phyloP scores from a whole-genome alignment of 2,888 invertebrate genomes.

The Cistogaster globosa region DNA sequence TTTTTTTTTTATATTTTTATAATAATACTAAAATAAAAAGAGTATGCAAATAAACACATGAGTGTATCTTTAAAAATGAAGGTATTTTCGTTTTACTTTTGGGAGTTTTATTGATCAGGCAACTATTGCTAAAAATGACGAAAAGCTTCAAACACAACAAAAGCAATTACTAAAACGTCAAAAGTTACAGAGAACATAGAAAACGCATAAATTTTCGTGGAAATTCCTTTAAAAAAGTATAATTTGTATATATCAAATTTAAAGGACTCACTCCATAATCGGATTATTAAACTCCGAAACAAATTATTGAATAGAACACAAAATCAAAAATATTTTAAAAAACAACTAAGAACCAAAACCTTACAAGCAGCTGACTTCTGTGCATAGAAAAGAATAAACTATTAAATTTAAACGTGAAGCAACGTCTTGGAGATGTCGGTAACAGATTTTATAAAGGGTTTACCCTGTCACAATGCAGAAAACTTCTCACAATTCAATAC shows the following conservation, averaged over 20 bases:
- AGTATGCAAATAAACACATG: too few species aligned
- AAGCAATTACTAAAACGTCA: conserved; percentile 48
- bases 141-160: conserved; percentile 51
- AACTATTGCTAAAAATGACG: neutral
- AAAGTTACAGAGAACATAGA: conserved; percentile 34
- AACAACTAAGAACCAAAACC: neutral
- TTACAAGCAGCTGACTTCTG: neutral
- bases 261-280: neutral
- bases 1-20: too few species aligned
- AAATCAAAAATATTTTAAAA: neutral
- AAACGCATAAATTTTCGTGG: conserved; percentile 38
- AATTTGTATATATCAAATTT: neutral
- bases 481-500: conserved; percentile 96
- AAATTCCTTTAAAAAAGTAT: conserved; percentile 2
- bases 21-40: too few species aligned
- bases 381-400: neutral
- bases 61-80: neutral
- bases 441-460: conserved; percentile 94
- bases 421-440: conserved; percentile 85
- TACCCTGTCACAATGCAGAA: conserved; percentile 94
- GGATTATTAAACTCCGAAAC: neutral
- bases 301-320: neutral
- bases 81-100: neutral
- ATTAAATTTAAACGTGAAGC: neutral
- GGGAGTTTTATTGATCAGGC: neutral